Base-by-base conservation (phyloP, 2,113 vertebrate genomes). In the Condylura cristata region DNA sequence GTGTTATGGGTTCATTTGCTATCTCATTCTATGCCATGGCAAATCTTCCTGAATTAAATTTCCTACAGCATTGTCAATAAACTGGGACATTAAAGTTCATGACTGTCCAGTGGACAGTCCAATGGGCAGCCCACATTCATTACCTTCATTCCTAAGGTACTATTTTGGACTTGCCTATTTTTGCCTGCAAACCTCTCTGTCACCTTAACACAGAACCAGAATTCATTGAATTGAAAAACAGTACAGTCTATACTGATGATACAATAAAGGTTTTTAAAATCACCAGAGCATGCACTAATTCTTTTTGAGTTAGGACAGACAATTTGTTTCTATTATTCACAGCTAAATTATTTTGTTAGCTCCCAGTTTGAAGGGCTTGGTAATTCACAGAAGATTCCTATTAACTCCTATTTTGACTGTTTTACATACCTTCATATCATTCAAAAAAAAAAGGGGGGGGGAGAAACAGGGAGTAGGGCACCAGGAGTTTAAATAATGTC, bases 401-500 rank as follows among this genome's bases (percentile, higher is more conserved):
- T 60, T 92, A 84, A 80, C 30, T 87, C 24, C 9, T 60, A 1
- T 17, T 70, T 24, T 79, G 44, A 26, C 56, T 70, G 26, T 71
- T 90, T 46, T 24, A 28, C 58, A 85, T 72, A 81, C 32, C 20
- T 61, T 83, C n/a, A 7, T 71, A 78, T 71, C 65, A 92, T 32
- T 92, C 46, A 58, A 58, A 79, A 85, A 93, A 91, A 39, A 76
- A 44, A 53, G n/a, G n/a, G n/a, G n/a, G n/a, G n/a, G n/a, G n/a
- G n/a, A 34, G 37, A 86, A 71, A 76, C 18, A 41, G 20, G 41
- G 2, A 37, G 46, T 26, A 18, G 13, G 20, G 48, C 9, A 70
- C 37, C 8, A 51, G 26, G 30, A 56, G 17, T 76, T 95, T 81
- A 85, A 71, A 37, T 81, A 81, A 60, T 76, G 32, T 56, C 53